A percentile compares a stretch with the other conserved stretches of the same genome.
Conservation (phyloP, 1,140 invertebrate species). For the Chymomyza costata region DNA sequence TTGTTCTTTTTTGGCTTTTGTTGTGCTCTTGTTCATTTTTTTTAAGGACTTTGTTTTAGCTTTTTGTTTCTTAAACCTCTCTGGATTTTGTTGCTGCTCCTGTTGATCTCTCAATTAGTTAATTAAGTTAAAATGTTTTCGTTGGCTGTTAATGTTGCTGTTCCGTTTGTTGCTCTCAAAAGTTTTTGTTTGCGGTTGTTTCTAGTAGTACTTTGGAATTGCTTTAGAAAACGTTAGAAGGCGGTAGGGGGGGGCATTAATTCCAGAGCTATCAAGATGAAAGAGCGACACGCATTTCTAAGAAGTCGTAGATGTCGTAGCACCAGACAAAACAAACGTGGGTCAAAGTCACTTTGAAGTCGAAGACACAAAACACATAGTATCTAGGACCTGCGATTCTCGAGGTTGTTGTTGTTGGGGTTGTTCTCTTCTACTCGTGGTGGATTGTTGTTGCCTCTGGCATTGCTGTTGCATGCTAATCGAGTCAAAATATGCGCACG, state of each 20-base stretch:
- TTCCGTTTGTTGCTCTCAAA: constrained; percentile 2
- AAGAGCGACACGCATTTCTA: constrained; percentile 8
- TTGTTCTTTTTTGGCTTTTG: no score
- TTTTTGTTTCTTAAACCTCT: no score
- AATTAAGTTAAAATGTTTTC: constrained; percentile 33
- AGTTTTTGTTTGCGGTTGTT: no score
- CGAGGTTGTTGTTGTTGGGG: no score
- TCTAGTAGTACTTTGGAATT: neutral
- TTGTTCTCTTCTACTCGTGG: no score
- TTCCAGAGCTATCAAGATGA: constrained; percentile 7
- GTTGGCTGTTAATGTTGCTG: constrained; percentile 16
- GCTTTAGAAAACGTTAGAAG: no score
- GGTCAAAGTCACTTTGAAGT: constrained; percentile 37
- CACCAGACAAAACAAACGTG: constrained; percentile 13
- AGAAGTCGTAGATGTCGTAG: constrained; percentile 13
- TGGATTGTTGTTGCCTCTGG: no score
- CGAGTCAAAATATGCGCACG: constrained; percentile 33
- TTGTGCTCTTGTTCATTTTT: no score
- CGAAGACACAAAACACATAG: neutral
- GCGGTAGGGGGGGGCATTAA: no score
- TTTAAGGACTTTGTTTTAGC: no score
- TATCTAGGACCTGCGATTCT: neutral
- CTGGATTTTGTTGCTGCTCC: neutral
- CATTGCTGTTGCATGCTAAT: constrained; percentile 41
- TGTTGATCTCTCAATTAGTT: constrained; percentile 36